Conservation (phyloP, 2,888 invertebrate species). For the Morinoia aosen region DNA sequence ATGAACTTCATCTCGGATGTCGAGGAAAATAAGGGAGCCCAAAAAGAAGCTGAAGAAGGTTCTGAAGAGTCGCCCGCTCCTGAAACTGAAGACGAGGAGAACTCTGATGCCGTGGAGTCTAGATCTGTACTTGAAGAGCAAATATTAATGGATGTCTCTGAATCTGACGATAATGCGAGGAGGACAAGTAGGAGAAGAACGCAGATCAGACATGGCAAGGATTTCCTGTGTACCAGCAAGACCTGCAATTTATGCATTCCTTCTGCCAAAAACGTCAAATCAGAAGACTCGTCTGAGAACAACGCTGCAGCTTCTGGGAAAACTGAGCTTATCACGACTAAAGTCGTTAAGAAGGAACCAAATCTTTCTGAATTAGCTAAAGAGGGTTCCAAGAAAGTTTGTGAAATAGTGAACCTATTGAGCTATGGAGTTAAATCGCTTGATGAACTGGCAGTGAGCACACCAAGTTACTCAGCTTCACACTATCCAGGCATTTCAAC, state of each 20-base stretch:
- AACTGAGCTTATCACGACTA: not conserved
- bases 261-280: not conserved
- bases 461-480: not conserved
- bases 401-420: slow-evolving; percentile 38
- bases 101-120: not conserved
- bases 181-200: slow-evolving; percentile 58
- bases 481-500: not conserved
- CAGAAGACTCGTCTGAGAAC: not conserved
- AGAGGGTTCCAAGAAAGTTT: slow-evolving; percentile 22
- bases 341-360: not conserved
- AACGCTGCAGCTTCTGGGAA: not conserved
- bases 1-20: slow-evolving; percentile 56
- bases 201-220: slow-evolving; percentile 64
- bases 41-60: not conserved
- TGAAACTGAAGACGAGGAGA: slow-evolving; percentile 31
- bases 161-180: slow-evolving; percentile 59
- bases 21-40: slow-evolving; percentile 38
- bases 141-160: slow-evolving; percentile 28
- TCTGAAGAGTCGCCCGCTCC: slow-evolving; percentile 23
- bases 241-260: slow-evolving; percentile 64
- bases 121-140: not conserved
- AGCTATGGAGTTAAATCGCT: slow-evolving; percentile 31
- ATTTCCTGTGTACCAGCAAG: slow-evolving; percentile 66
- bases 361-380: slow-evolving; percentile 41
- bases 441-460: not conserved